Evolutionary conservation across 2,113 vertebrate genomes (phyloP), one percentile per base, ranked within the genome.

Genomic region (Hippocampus barbouri): DNA sequence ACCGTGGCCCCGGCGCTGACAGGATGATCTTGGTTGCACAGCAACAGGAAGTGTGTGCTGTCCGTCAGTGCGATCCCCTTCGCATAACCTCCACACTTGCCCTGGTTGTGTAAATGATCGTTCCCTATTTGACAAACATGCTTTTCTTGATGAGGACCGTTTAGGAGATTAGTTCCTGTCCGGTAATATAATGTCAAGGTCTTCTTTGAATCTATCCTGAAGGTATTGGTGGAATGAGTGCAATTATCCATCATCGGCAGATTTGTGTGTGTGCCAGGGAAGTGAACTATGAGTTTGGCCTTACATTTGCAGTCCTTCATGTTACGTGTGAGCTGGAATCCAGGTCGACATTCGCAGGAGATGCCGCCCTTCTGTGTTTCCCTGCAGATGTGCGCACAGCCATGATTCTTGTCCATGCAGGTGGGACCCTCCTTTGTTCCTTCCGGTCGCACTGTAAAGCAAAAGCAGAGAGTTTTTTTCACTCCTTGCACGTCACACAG

Each of bases 381-480:
- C 62, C 97, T 90, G 83, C 97, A 99, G 81, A 98, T 98, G 92
- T 99, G 97, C 54, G 97, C 95, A 2, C 97, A 99, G 85, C 97
- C 97, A 0, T 99, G 97, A 83, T 98, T 98, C 93, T 96, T 98
- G 91, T 99, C 96, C 97, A 98, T 99, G 90, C 97, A 98, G 77
- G 96, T 97, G 93, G 96, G 96, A 71, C 96, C 95, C 84, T 97
- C 96, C 76, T 97, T 96, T 85, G 95, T 89, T 74, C 95, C 94
- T 84, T 97, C 96, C 62, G 82, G 87, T 83, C 91, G 94, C 79
- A 72, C 89, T 91, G 80, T 66, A 62, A 80, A 83, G 85, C 79
- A 89, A 75, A 71, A 53, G 23, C 1, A 61, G 41, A 63, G 57
- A 69, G 12, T 53, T 72, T 68, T 53, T 72, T 23, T 56, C 7